Conservation (phyloP, 2,797 vertebrate genomes). For the Ciconia nigra region DNA sequence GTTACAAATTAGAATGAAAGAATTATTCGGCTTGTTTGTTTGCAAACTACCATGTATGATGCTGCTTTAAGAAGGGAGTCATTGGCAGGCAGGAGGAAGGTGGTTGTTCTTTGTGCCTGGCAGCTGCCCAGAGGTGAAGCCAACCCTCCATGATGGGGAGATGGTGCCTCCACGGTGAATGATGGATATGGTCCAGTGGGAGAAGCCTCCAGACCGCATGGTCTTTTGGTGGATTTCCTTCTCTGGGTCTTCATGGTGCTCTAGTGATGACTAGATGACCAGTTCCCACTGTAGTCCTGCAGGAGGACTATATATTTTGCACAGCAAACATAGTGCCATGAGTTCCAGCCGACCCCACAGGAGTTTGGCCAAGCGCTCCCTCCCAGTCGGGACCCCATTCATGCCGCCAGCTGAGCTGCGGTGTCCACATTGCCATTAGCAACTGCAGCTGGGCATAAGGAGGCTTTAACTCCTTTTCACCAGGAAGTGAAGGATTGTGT, state of each 20-base stretch:
- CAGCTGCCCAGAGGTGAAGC: not conserved
- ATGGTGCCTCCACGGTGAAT: not conserved
- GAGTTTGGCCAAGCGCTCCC: not conserved
- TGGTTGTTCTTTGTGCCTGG: not conserved
- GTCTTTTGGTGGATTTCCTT: not conserved
- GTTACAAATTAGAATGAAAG: not conserved
- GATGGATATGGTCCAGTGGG: not conserved
- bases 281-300: not conserved
- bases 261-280: not conserved
- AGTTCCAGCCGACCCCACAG: not conserved
- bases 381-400: fast-evolving
- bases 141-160: fast-evolving
- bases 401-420: not conserved
- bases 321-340: not conserved
- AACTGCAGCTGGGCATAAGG: not conserved
- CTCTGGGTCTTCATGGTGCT: not conserved
- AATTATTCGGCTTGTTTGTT: not conserved
- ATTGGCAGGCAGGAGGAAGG: not conserved
- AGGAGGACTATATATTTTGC: not conserved
- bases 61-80: not conserved
- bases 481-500: not conserved
- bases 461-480: not conserved
- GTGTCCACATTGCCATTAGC: not conserved
- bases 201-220: not conserved
- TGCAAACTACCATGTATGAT: not conserved